Conservation (phyloP, 2,888 invertebrate genomes). For the Monopis laevigella region DNA sequence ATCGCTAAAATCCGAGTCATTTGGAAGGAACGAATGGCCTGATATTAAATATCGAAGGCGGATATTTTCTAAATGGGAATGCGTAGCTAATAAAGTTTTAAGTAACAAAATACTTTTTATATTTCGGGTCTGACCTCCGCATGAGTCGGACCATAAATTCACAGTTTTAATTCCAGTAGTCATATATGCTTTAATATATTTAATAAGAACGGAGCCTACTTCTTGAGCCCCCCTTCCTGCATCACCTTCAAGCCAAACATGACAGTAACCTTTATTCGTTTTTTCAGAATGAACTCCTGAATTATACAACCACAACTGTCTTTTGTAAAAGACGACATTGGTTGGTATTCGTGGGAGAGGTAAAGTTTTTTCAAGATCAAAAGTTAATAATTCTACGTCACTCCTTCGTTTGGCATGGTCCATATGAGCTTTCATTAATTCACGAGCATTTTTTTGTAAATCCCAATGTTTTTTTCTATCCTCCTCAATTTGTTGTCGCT, state of each 20-base stretch:
- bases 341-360: constrained; percentile 16
- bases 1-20: background rate
- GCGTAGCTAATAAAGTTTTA: background rate
- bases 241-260: constrained; percentile 19
- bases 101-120: background rate
- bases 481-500: constrained; percentile 11
- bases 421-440: background rate
- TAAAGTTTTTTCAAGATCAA: constrained; percentile 17
- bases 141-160: background rate
- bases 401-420: background rate
- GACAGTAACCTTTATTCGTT: constrained; percentile 14
- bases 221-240: constrained; percentile 18
- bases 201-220: constrained; percentile 18
- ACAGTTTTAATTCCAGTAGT: background rate
- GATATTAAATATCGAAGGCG: background rate
- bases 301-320: constrained; percentile 18
- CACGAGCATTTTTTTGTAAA: background rate
- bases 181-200: constrained; percentile 8
- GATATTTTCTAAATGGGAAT: background rate
- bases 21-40: background rate
- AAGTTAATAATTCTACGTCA: constrained; percentile 15
- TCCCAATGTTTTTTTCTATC: constrained; percentile 1
- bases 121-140: background rate
- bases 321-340: constrained; percentile 16
- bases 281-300: constrained; percentile 15